Base-by-base conservation (phyloP, 1,140 invertebrate species). In the Limonius californicus region DNA sequence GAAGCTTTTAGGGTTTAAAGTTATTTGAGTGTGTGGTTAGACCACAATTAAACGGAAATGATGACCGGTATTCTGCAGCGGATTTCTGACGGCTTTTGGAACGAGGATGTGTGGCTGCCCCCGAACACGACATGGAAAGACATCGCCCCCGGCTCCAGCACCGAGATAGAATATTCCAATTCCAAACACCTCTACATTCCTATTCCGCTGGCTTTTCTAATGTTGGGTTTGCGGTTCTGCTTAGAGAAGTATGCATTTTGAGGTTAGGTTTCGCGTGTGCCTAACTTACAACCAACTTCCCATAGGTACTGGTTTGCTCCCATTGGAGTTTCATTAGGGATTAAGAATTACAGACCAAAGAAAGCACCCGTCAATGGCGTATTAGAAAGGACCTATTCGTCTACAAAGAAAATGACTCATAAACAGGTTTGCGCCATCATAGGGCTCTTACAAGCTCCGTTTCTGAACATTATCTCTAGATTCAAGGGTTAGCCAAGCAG, bases 111-210 rank as follows among this genome's bases (percentile, higher is more conserved):
- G 70, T 95, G 93, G 93, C 82, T 94, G 70, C 93, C 93, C 61
- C 91, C 92, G 63, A 94, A 94, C 77, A 88, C 87, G 61, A 91
- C 90, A 70, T 96, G 94, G 93, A 81, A 83, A n/a, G 89, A 95
- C 73, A 86, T 95, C 45, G 82, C 84, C 68, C 89, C 92, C 18
- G 91, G 85, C 63, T 83, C 89, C 45, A 88, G 84, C 67, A 83
- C 88, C 63, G 83, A 85, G 68, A 85, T 93, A 62, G 82, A 86
- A 59, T 93, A 92, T 79, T 85, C 91, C 42, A 85, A 95, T 75
- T 87, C 90, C 72, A 85, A 82, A 71, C 91, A 97, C 79, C 80
- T 97, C 50, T 80, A 89, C 62, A 87, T 87, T 76, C 89, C 92
- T n/a, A 76, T 95, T 70, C 87, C 88, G 2, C 82, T 95, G 78